Conservation (phyloP, 2,797 vertebrate genomes). For the Pseudomugil gertrudae region DNA sequence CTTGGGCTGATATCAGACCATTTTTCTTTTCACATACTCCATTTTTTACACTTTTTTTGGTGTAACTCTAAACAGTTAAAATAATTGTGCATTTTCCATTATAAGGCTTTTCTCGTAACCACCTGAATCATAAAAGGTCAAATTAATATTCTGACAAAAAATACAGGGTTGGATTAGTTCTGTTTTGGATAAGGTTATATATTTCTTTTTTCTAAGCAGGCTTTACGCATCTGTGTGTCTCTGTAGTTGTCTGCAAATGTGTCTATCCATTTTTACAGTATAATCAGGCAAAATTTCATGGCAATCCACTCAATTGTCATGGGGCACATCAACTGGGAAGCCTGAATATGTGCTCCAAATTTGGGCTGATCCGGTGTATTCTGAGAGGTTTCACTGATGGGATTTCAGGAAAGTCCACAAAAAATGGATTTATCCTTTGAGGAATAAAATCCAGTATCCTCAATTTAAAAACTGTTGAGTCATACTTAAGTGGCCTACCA, state of each 20-base stretch:
- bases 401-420: neutral
- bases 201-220: too few relatives aligned
- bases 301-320: neutral
- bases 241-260: neutral
- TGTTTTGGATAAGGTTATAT: too few relatives aligned
- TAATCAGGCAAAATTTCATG: constrained; percentile 1
- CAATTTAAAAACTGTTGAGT: neutral
- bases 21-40: too few relatives aligned
- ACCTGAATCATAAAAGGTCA: neutral
- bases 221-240: neutral
- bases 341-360: neutral
- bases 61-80: neutral
- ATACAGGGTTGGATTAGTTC: neutral
- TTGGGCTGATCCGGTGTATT: neutral
- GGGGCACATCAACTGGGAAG: neutral
- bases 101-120: neutral
- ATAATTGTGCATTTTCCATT: neutral
- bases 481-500: neutral
- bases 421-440: neutral
- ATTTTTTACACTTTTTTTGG: neutral
- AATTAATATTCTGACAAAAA: neutral
- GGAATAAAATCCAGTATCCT: neutral
- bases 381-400: neutral
- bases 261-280: neutral
- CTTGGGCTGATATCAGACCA: neutral